A percentile compares a stretch with the other conserved stretches of the same genome.
These are phyloP conservation scores for Baccha elongata DNA, from an alignment of 2,888 invertebrate genomes.

Conservation along the genomic window DNA sequence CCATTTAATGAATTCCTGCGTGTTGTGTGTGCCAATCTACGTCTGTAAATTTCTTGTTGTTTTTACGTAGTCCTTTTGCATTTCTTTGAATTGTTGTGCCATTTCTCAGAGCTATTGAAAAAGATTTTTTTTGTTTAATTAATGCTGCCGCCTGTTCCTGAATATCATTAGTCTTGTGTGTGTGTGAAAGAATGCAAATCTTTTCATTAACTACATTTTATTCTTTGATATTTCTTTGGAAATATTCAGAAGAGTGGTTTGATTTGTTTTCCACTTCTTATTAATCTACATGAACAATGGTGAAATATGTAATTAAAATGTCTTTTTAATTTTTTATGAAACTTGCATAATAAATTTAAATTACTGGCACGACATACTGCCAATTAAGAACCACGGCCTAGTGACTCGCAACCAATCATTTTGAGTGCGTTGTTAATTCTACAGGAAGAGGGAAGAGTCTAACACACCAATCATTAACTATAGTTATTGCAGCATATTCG, in stretches of 20 bases:
- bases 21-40: not conserved
- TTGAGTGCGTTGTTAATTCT: too few relatives aligned
- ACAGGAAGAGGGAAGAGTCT: too few relatives aligned
- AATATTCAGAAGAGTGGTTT: not conserved
- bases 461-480: too few relatives aligned
- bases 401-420: too few relatives aligned
- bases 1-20: conserved; percentile 12
- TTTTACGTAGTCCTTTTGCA: conserved; percentile 1
- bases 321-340: too few relatives aligned
- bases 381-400: too few relatives aligned
- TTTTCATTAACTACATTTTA: not conserved
- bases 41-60: not conserved
- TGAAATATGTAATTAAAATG: too few relatives aligned
- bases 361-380: too few relatives aligned
- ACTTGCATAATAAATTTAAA: too few relatives aligned
- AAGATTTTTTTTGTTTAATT: not conserved
- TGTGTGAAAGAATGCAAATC: conserved; percentile 22
- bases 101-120: not conserved
- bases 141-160: conserved; percentile 1
- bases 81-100: not conserved
- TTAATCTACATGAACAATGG: too few relatives aligned
- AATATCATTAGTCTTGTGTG: conserved; percentile 9
- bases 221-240: not conserved
- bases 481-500: too few relatives aligned
- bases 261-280: not conserved